phyloP scores from a whole-genome alignment of 2,113 vertebrate species.

The Ammodramus savannarum region DNA sequence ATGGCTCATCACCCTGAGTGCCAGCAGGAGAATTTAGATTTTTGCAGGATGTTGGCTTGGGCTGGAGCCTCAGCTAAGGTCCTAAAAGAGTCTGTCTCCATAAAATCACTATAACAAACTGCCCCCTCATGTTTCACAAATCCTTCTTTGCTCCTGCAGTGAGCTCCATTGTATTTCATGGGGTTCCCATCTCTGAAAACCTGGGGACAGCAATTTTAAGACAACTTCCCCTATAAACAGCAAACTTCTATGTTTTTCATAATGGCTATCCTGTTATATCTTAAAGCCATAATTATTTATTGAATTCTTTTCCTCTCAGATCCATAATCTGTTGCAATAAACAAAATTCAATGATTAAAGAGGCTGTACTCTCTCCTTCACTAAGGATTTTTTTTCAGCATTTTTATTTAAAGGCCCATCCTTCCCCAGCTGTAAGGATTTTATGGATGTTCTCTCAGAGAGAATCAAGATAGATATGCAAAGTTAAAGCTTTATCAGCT shows the following conservation, averaged over 20 bases:
- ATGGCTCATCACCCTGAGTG: background rate
- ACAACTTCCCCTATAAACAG: background rate
- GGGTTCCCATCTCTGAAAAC: background rate
- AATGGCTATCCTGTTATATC: background rate
- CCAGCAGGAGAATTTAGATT: background rate
- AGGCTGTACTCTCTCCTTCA: background rate
- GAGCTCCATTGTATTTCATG: background rate
- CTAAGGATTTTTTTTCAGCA: background rate
- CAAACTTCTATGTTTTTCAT: background rate
- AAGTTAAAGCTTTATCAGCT: slow-evolving; percentile 31
- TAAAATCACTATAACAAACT: background rate
- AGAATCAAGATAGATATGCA: background rate
- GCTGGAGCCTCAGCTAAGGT: background rate
- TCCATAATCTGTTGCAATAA: background rate
- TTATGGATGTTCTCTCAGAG: background rate
- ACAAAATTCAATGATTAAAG: background rate
- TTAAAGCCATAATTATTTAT: background rate
- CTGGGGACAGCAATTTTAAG: background rate
- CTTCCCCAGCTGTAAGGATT: background rate
- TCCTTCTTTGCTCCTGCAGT: background rate
- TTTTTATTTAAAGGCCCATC: slow-evolving; percentile 35
- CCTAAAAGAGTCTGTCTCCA: background rate
- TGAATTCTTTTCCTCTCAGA: background rate
- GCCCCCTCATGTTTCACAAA: background rate
- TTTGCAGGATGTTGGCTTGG: background rate